phyloP scores from a whole-genome alignment of 2,888 invertebrate species.

The Antitype chi region DNA sequence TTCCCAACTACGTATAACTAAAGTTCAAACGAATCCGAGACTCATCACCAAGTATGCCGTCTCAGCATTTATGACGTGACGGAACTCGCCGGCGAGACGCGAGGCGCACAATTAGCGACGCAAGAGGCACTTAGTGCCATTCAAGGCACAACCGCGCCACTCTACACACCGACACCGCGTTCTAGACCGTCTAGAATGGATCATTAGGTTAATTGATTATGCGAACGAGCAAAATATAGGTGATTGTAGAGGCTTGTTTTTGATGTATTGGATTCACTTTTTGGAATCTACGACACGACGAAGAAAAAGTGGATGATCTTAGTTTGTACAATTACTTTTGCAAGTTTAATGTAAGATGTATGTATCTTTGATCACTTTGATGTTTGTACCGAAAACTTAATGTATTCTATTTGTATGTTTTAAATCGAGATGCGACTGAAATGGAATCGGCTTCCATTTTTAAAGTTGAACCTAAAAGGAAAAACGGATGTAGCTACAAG shows the following conservation, averaged over 20 bases:
- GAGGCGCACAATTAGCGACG: conserved; percentile 78
- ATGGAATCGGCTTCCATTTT: background rate
- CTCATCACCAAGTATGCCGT: conserved; percentile 29
- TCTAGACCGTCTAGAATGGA: conserved; percentile 45
- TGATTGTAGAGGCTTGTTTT: background rate
- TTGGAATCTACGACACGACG: background rate
- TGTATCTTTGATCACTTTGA: too few relatives aligned
- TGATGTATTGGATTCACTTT: background rate
- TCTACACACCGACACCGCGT: conserved; percentile 58
- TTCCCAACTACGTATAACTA: background rate
- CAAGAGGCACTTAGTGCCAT: conserved; percentile 81
- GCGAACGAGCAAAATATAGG: conserved; percentile 14
- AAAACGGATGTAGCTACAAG: background rate
- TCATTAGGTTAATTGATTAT: conserved; percentile 56
- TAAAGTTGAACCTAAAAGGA: background rate
- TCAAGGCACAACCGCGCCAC: conserved; percentile 72
- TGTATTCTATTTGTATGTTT: too few relatives aligned
- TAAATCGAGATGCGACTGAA: background rate
- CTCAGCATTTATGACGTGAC: conserved; percentile 47
- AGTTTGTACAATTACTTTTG: background rate
- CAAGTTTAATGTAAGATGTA: too few relatives aligned
- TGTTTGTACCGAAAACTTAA: background rate
- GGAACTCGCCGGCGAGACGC: conserved; percentile 57
- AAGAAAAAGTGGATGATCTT: background rate
- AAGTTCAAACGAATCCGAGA: conserved; percentile 13